Percentiles rank a stretch among this genome's conserved stretches.
phyloP scores from a whole-genome alignment of 1,140 invertebrate genomes.

The Pemphigus obesinymphae region DNA sequence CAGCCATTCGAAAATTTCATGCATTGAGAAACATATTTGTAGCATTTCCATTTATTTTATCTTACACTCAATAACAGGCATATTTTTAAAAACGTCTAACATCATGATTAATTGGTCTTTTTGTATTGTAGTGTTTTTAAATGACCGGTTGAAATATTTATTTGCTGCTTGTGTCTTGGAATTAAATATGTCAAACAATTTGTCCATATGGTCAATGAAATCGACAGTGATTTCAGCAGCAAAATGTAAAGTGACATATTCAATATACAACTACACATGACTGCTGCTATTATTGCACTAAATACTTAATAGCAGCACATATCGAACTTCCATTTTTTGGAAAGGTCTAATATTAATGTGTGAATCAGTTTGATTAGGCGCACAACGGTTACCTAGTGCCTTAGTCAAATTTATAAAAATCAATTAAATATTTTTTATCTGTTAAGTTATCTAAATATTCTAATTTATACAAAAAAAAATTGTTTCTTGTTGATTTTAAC shows the following conservation, averaged over 20 bases:
- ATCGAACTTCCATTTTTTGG: background rate
- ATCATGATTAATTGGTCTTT: background rate
- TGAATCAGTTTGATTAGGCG: background rate
- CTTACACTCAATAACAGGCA: background rate
- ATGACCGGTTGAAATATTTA: background rate
- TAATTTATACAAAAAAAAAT: background rate
- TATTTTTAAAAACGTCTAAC: background rate
- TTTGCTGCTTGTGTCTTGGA: background rate
- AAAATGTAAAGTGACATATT: background rate
- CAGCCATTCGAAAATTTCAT: background rate
- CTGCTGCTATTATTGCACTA: background rate
- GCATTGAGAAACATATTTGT: background rate
- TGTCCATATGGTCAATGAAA: background rate
- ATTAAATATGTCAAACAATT: background rate
- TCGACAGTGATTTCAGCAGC: background rate
- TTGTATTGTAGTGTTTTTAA: background rate
- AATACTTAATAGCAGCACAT: background rate
- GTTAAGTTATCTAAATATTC: background rate
- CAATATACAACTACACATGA: background rate
- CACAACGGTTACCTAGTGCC: background rate
- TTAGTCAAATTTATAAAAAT: background rate
- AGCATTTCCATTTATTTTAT: background rate
- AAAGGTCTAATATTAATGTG: background rate
- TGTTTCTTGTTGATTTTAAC: background rate
- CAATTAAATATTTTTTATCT: background rate